phyloP scores from a whole-genome alignment of 2,888 invertebrate genomes.

The Mimachlamys varia region DNA sequence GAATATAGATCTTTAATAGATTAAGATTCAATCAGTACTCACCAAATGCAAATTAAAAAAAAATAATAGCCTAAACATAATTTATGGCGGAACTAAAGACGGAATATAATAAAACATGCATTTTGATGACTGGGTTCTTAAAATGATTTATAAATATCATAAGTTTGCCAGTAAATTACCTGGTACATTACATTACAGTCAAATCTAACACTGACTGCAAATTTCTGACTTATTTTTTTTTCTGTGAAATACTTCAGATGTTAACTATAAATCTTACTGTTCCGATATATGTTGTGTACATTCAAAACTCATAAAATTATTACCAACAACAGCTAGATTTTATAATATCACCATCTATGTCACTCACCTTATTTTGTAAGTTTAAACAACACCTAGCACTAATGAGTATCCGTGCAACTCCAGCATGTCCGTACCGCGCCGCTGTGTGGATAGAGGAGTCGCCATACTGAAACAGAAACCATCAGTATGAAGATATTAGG shows the following conservation, averaged over 20 bases:
- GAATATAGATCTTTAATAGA: neutral
- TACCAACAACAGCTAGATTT: neutral
- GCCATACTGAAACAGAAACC: constrained; percentile 88
- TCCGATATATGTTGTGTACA: no score
- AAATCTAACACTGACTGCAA: no score
- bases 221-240: no score
- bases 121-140: no score
- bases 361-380: constrained; percentile 91
- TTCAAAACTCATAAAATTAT: neutral
- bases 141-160: no score
- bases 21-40: neutral
- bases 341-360: neutral
- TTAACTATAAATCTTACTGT: no score
- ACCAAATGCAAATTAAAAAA: neutral
- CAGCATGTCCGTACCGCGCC: constrained; percentile 97
- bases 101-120: no score
- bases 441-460: constrained; percentile 97
- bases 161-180: no score
- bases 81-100: no score
- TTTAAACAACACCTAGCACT: constrained; percentile 93
- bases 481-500: neutral
- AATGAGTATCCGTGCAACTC: constrained; percentile 95
- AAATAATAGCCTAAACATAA: neutral
- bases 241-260: no score
- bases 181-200: no score